phyloP scores from a whole-genome alignment of 2,113 vertebrate genomes.

The Corythaixoides concolor region DNA sequence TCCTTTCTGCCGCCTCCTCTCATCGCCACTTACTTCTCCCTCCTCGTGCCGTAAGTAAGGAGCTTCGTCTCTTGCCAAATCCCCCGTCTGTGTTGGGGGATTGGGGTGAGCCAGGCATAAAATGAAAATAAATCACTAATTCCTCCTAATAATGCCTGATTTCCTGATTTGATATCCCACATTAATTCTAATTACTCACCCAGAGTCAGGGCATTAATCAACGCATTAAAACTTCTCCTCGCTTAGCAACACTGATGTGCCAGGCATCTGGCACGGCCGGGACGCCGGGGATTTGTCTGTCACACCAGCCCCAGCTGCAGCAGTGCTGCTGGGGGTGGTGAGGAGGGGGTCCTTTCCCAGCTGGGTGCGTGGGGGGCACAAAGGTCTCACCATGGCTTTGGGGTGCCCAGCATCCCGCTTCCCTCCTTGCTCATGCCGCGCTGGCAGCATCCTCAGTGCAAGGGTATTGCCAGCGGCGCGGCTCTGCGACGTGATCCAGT shows the following conservation, averaged over 20 bases:
- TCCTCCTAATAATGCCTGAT: conserved; percentile 77
- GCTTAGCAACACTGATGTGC: conserved; percentile 40
- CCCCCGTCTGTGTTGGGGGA: conserved; percentile 49
- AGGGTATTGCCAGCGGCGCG: accelerated
- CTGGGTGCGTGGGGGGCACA: accelerated
- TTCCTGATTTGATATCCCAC: conserved; percentile 78
- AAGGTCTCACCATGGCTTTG: accelerated
- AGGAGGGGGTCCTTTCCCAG: neutral
- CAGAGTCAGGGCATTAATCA: conserved; percentile 77
- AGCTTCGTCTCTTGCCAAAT: conserved; percentile 62
- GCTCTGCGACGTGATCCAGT: neutral
- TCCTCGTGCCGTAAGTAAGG: neutral
- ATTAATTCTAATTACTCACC: conserved; percentile 81
- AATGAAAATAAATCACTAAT: conserved; percentile 80
- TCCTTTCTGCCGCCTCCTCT: neutral
- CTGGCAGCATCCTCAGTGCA: accelerated
- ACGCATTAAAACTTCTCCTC: conserved; percentile 49
- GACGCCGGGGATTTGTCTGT: neutral
- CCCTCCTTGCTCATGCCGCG: accelerated
- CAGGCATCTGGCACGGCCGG: neutral
- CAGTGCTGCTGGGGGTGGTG: accelerated
- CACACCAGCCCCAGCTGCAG: neutral
- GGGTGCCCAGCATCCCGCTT: neutral
- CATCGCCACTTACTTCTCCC: neutral
- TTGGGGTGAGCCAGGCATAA: conserved; percentile 53